phyloP scores from a whole-genome alignment of 1,140 invertebrate species.

The Trigoniulus corallinus region DNA sequence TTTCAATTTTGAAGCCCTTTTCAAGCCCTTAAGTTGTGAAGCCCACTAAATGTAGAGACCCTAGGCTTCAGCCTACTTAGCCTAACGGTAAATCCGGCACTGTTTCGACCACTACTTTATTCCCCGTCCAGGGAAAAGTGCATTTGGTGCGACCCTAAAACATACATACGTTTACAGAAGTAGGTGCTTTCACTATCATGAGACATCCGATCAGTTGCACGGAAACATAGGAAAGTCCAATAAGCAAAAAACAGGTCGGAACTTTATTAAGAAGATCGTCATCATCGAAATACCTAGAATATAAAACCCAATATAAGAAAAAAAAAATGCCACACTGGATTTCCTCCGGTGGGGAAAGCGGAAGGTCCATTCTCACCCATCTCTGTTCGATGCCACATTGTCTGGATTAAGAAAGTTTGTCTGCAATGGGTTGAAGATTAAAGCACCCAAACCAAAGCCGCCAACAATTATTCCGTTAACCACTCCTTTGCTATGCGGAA shows the following conservation, averaged over 20 bases:
- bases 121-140: too few relatives aligned
- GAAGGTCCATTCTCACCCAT: constrained; percentile 12
- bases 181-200: constrained; percentile 16
- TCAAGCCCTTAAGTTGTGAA: too few relatives aligned
- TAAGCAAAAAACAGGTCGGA: constrained; percentile 23
- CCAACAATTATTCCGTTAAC: constrained; percentile 29
- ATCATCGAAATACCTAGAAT: constrained; percentile 26
- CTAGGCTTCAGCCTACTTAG: too few relatives aligned
- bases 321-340: constrained; percentile 2
- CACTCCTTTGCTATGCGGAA: constrained; percentile 26
- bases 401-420: constrained; percentile 28
- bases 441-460: constrained; percentile 28
- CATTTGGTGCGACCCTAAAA: not conserved
- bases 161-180: not conserved
- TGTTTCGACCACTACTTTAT: too few relatives aligned
- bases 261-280: constrained; percentile 22
- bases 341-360: not conserved
- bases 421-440: constrained; percentile 28
- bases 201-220: constrained; percentile 23
- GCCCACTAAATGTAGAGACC: too few relatives aligned
- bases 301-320: constrained; percentile 1
- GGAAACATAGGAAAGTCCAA: constrained; percentile 22
- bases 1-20: too few relatives aligned
- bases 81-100: too few relatives aligned
- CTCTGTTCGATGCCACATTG: constrained; percentile 19